Evolutionary conservation across 2,113 vertebrate genomes (phyloP), one percentile per base, ranked within the genome.

Genomic region (Delphinus delphis): DNA sequence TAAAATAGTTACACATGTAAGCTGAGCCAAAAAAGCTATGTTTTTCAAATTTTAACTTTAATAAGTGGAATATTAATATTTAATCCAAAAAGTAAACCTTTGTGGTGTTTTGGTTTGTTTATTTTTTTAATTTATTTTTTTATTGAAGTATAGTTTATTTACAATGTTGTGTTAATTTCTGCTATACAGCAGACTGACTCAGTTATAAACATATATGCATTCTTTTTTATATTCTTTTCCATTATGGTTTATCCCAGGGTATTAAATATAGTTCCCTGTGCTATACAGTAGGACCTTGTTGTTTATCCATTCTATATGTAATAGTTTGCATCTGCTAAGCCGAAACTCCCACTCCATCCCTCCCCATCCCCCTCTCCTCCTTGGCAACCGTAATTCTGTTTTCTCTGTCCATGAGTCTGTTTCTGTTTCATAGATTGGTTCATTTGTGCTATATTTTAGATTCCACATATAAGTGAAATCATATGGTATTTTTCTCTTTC

Each of bases 31-130:
- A 88, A n/a, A 36, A 36, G 26, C 13, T 68, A 18, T 0, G 4
- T 60, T 63, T 90, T 93, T 79, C 44, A 41, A 50, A 36, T 70
- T 83, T 86, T 95, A 68, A 90, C 74, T 94, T 82, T 86, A 82
- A 18, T 50, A 74, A 70, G 41, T 31, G 25, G 31, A 65, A 41
- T 41, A 79, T 55, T 53, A 25, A 89, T 53, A 62, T 97, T 95
- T 63, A 76, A 92, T 33, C 53, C 47, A 71, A 88, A 71, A 65
- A 28, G 71, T 25, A 20, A 76, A 50, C 5, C 73, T 50, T 47
- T 33, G 73, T 31, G 73, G 15, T 31, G 47, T 31, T 76, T 76
- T 31, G 17, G 73, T n/a, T 76, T 50, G 44, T n/a, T 76, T 50
- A 15, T 74, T 8, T 74, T 47, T 76, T 31, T 31, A 76, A 76